A percentile compares a stretch with the other conserved stretches of the same genome.
Evolutionary conservation across 2,113 vertebrate species (phyloP).

Genomic region (Ibidorhyncha struthersii): DNA sequence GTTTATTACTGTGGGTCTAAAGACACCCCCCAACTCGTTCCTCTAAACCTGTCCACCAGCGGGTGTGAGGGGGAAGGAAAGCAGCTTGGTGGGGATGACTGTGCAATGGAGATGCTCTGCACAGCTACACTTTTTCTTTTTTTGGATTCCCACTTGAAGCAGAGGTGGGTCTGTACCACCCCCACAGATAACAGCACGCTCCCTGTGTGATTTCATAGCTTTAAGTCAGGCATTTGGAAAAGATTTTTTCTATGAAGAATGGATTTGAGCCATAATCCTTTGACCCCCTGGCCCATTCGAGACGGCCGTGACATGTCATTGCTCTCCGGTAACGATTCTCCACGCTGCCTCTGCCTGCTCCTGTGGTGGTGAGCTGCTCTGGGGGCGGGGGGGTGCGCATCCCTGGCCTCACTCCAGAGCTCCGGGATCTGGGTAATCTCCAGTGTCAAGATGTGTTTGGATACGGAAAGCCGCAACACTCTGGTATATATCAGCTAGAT

Average conservation of each 20-base stretch:
- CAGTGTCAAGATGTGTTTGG: conserved; percentile 67
- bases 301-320: background rate
- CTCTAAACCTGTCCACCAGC: background rate
- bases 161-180: conserved; percentile 13
- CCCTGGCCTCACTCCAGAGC: conserved; percentile 42
- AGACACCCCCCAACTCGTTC: background rate
- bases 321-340: background rate
- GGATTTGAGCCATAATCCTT: conserved; percentile 12
- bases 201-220: background rate
- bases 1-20: background rate
- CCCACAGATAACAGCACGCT: conserved; percentile 15
- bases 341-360: background rate
- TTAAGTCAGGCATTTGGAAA: background rate
- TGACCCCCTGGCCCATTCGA: background rate
- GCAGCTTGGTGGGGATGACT: background rate
- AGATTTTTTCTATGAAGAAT: background rate
- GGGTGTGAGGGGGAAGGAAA: background rate
- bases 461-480: background rate
- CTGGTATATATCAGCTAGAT: conserved; percentile 52
- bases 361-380: background rate
- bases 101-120: background rate
- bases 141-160: background rate
- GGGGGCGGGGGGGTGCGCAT: background rate
- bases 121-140: background rate
- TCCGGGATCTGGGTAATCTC: conserved; percentile 57